Conservation (phyloP, 2,888 invertebrate species). For the Sepiola atlantica region DNA sequence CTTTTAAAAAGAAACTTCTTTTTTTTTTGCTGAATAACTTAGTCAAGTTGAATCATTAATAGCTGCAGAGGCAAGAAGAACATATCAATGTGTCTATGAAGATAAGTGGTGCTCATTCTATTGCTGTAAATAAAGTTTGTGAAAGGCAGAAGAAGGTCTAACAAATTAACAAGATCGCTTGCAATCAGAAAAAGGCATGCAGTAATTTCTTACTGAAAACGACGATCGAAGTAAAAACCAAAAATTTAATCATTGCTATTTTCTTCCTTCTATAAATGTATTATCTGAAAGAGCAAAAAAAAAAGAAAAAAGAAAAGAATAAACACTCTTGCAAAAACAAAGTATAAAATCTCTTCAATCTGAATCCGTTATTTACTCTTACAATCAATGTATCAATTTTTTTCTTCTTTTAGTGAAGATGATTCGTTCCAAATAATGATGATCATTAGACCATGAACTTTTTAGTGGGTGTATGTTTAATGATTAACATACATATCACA, state of each 20-base stretch:
- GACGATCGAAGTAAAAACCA: background rate
- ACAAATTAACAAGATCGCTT: background rate
- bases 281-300: background rate
- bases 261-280: background rate
- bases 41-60: background rate
- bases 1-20: background rate
- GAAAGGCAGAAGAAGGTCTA: background rate
- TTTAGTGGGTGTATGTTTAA: constrained; percentile 32
- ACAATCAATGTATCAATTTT: background rate
- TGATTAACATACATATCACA: constrained; percentile 32
- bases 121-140: constrained; percentile 19
- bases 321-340: background rate
- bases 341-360: background rate
- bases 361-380: background rate
- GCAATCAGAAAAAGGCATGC: constrained; percentile 19
- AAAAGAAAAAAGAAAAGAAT: background rate
- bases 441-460: background rate
- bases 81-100: background rate
- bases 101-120: background rate
- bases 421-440: background rate
- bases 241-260: constrained; percentile 19
- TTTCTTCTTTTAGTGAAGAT: background rate
- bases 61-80: constrained; percentile 2
- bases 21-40: background rate
- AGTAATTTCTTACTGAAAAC: background rate